Percentiles rank a stretch among this genome's conserved stretches.
Evolutionary conservation across 1,140 invertebrate genomes (phyloP).

Genomic region (Trichomalopsis sarcophagae): DNA sequence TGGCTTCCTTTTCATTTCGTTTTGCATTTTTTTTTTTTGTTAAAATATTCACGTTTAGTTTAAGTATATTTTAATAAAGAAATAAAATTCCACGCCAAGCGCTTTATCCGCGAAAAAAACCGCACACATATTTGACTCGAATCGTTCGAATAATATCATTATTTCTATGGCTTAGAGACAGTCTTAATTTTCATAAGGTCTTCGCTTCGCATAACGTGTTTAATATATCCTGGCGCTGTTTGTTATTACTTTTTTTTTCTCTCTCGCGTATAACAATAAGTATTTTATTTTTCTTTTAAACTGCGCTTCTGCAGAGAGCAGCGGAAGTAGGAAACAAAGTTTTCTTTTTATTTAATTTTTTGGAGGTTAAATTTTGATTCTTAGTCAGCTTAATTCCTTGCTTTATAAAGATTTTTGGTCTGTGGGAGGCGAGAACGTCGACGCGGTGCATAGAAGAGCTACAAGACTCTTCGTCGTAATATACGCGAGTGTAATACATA

Average conservation of each 20-base stretch:
- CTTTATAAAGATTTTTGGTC: constrained; percentile 22
- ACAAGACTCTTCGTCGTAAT: background rate
- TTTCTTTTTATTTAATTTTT: constrained; percentile 26
- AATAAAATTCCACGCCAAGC: constrained; percentile 52
- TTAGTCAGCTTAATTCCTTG: constrained; percentile 17
- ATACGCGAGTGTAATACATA: background rate
- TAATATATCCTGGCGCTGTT: constrained; percentile 20
- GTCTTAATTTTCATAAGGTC: constrained; percentile 66
- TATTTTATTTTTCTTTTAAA: background rate
- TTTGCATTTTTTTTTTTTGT: constrained; percentile 28
- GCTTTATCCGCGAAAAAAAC: constrained; percentile 40
- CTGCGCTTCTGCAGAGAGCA: background rate
- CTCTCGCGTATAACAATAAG: background rate
- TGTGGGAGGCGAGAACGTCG: background rate
- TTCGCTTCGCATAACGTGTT: constrained; percentile 25
- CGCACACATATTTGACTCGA: constrained; percentile 61
- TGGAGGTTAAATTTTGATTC: constrained; percentile 47
- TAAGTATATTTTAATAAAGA: constrained; percentile 50
- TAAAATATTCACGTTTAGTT: constrained; percentile 8
- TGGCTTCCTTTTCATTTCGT: constrained; percentile 43
- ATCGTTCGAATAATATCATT: constrained; percentile 62
- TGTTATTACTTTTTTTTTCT: background rate
- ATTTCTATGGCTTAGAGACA: constrained; percentile 69
- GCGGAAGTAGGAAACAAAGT: background rate
- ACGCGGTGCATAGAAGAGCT: background rate